Evolutionary conservation across 1,140 invertebrate species (phyloP), one percentile per base, ranked within the genome.

Genomic region (Tetragonula clypearis): DNA sequence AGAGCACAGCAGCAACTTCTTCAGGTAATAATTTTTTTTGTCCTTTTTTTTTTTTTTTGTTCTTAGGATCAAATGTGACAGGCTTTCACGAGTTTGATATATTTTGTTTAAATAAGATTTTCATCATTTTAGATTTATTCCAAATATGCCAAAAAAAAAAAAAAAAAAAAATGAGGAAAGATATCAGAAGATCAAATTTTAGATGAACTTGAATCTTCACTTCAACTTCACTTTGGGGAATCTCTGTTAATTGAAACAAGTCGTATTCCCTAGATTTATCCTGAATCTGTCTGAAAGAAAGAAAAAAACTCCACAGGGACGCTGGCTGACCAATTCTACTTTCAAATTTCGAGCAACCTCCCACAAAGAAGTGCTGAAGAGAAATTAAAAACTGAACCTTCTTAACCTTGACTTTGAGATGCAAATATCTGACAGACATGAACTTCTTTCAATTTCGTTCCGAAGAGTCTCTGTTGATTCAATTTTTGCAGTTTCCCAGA

Each of bases 1-100:
- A 92, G 90, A 73, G 74, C 92, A 30, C 94, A 95, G 60, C 94
- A 95, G 71, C 89, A 94, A 73, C 80, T 95, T 53, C 90, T 95
- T 53, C 92, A 95, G 90, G 94, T 94, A 87, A 68, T 30, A 71
- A 9, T 15, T 19, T 19, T 53, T 56, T 30, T 1, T 71, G 19
- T 49, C 2, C 12, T 53, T n/a, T 3, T 30, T 35, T 8, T 23
- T 3, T 15, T 1, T 19, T 35, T 17, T 15, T 3, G 68, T 69
- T n/a, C n/a, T n/a, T n/a, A 35, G 2, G 30, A 26, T 26, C 26
- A 15, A 65, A 4, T 62, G 23, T 2, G 14, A 62, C 23, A n/a
- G 23, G 14, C 4, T 23, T 2, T 60, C 35, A 35, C 3, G 35
- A 35, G 35, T 35, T 35, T 35, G 35, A 35, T 35, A 35, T 35